Percentiles rank a stretch among this genome's conserved stretches.
Conservation (phyloP, 2,113 vertebrate genomes). For the Callopanchax toddi region DNA sequence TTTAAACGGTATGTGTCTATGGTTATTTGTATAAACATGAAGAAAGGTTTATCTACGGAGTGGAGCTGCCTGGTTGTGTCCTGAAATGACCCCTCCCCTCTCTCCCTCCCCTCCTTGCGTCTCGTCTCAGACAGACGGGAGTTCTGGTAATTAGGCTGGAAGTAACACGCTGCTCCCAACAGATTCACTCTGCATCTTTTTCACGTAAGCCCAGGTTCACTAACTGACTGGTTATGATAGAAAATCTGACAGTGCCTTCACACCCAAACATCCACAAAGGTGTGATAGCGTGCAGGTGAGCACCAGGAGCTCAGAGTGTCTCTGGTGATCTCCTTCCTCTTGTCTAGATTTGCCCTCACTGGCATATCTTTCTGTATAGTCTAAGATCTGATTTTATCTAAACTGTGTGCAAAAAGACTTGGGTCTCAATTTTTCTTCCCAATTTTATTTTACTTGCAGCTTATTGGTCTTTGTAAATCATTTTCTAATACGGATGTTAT, state of each 20-base stretch:
- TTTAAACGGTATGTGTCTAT: too few relatives aligned
- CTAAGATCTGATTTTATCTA: too few relatives aligned
- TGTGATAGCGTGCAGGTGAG: background rate
- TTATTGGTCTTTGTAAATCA: background rate
- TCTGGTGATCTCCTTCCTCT: background rate
- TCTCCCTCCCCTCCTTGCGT: background rate
- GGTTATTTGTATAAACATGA: slow-evolving; percentile 12
- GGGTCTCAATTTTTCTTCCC: background rate
- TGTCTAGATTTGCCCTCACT: too few relatives aligned
- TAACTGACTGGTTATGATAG: background rate
- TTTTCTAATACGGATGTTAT: background rate
- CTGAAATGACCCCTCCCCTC: slow-evolving; percentile 46
- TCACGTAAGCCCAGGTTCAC: slow-evolving; percentile 23
- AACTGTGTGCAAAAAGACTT: too few relatives aligned
- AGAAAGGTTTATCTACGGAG: slow-evolving; percentile 18
- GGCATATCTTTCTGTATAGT: too few relatives aligned
- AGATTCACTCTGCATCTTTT: slow-evolving; percentile 18
- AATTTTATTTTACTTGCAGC: background rate
- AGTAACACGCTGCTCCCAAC: slow-evolving; percentile 71
- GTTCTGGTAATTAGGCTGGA: slow-evolving; percentile 77
- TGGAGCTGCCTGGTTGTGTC: slow-evolving; percentile 13
- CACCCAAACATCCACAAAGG: background rate
- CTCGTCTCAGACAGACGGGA: slow-evolving; percentile 46
- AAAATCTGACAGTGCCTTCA: slow-evolving; percentile 5
- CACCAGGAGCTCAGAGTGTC: background rate